Evolutionary conservation across 2,888 invertebrate species (phyloP), one percentile per base, ranked within the genome.

Genomic region (Perizoma affinitatum): DNA sequence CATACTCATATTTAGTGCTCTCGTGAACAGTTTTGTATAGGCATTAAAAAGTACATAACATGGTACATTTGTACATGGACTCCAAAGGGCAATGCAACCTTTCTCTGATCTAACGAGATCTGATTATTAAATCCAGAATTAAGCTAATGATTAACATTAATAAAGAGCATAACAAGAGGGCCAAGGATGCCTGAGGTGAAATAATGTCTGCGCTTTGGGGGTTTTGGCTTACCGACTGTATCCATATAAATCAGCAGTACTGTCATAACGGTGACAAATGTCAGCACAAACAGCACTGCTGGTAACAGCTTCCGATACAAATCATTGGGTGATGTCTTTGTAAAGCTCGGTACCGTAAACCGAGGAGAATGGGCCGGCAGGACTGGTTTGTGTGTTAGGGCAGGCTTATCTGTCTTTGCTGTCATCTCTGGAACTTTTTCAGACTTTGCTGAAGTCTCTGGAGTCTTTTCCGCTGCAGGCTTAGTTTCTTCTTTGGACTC

Each of bases 241-340:
- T 96, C 96, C 95, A 96, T 96, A 84, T 96, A 96, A 70, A 96
- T 94, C 47, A 96, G 93, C 68, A 96, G 92, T 77, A 96, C 93
- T 8, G 96, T 95, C 95, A 96, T 96, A 38, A 96, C 96, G 38
- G 96, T 95, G 61, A 96, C 96, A 88, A 96, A 96, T 7, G 96
- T 96, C 65, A 96, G 90, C 68, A 96, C 93, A 87, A 96, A 96
- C 67, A 96, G 89, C 49, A 95, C 94, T 40, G 96, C 94, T 0
- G 96, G 96, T 75, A 95, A 83, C 61, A 95, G 86, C 67, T 88
- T 84, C 56, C 93, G 80, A 61, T 90, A 92, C 63, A 92, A 59
- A 34, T 92, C 92, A 76, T 89, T 90, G 0, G 91, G 91, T 0
- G 88, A 79, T 0, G 85, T 84, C 67, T 91, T 91, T 0, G 86